Conservation (phyloP, 2,113 vertebrate genomes). For the Catharus fuscescens region DNA sequence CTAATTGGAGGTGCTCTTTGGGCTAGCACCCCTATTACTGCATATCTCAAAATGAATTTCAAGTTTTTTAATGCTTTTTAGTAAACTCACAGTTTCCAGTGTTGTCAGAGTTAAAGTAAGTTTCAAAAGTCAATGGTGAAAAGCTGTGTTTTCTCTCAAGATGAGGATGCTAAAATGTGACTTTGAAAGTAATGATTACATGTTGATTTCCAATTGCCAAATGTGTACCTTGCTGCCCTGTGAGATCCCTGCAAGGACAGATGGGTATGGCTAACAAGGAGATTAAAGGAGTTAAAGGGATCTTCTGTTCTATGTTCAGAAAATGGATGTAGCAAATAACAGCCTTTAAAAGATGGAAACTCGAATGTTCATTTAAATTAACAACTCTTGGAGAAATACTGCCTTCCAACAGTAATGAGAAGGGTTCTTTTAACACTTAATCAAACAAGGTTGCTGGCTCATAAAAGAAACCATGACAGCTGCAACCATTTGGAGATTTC, state of each 20-base stretch:
- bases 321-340: conserved; percentile 42
- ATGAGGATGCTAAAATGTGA: not conserved
- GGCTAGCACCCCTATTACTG: not conserved
- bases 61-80: not conserved
- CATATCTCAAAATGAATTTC: not conserved
- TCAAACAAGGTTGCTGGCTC: conserved; percentile 22
- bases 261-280: conserved; percentile 9
- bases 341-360: conserved; percentile 15
- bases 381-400: not conserved
- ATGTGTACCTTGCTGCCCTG: not conserved
- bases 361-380: conserved; percentile 45
- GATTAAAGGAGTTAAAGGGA: conserved; percentile 48
- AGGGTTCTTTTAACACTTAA: conserved; percentile 31
- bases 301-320: conserved; percentile 22
- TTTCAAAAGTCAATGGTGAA: not conserved
- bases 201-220: not conserved
- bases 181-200: not conserved
- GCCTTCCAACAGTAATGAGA: conserved; percentile 23
- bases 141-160: not conserved
- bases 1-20: not conserved
- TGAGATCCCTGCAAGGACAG: conserved; percentile 2
- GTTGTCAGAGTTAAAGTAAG: not conserved
- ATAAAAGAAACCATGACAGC: not conserved
- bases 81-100: not conserved
- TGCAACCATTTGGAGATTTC: conserved; percentile 11